These are phyloP conservation scores for Marmota flaviventris DNA, from an alignment of 2,113 vertebrate genomes.

Conservation along the genomic window DNA sequence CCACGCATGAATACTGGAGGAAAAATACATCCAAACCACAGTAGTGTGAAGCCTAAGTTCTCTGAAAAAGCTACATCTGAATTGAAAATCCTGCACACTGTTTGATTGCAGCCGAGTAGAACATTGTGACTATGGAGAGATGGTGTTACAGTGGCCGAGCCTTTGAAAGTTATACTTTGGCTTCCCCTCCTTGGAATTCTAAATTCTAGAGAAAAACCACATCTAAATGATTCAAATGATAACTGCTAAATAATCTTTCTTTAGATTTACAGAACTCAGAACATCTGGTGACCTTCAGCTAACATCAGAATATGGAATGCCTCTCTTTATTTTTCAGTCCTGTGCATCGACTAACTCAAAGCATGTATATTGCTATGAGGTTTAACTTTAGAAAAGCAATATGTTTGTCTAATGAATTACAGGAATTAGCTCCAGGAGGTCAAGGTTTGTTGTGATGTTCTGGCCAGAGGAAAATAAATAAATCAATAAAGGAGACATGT, in stretches of 20 bases:
- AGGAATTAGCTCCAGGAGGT: background rate
- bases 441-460: background rate
- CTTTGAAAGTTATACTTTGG: background rate
- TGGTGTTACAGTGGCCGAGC: background rate
- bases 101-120: background rate
- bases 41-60: background rate
- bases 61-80: background rate
- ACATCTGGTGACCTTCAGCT: background rate
- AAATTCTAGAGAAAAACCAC: background rate
- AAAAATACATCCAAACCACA: background rate
- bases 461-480: background rate
- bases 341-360: background rate
- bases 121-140: background rate
- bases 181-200: background rate
- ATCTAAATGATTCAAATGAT: background rate
- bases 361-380: background rate
- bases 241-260: background rate
- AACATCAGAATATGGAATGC: background rate
- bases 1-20: background rate
- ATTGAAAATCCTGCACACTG: background rate
- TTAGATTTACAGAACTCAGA: background rate
- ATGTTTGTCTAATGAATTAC: background rate
- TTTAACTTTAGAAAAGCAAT: background rate
- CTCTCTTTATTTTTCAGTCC: background rate
- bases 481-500: background rate